phyloP scores from a whole-genome alignment of 2,797 vertebrate genomes.

The Manis crassicaudata region DNA sequence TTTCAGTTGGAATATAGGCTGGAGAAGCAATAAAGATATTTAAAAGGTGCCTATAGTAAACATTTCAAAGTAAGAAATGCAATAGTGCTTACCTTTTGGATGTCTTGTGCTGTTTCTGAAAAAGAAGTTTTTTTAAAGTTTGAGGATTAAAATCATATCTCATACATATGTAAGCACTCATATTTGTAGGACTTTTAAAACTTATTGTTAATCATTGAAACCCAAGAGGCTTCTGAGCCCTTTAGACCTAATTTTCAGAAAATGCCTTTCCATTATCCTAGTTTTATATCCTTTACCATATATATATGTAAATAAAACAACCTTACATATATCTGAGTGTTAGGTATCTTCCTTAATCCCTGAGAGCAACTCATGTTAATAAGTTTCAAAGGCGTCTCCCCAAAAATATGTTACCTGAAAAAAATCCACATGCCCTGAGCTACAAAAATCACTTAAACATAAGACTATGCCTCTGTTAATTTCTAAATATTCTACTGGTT shows the following conservation, averaged over 20 bases:
- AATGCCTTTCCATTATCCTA: neutral
- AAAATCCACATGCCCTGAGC: no score
- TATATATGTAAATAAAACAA: neutral
- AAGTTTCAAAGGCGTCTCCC: neutral
- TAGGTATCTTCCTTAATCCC: neutral
- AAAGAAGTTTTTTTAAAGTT: constrained; percentile 48
- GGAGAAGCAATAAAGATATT: neutral
- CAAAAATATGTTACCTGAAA: neutral
- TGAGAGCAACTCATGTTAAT: neutral
- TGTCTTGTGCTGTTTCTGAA: constrained; percentile 88
- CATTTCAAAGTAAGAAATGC: neutral
- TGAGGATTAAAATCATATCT: constrained; percentile 53
- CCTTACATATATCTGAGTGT: neutral
- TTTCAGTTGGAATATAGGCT: neutral
- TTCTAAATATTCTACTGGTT: neutral
- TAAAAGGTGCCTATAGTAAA: neutral
- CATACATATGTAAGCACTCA: neutral
- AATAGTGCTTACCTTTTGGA: constrained; percentile 87
- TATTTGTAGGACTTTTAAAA: constrained; percentile 2
- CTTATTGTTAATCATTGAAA: neutral
- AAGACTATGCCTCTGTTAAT: neutral
- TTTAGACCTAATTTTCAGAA: neutral
- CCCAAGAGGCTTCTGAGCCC: neutral
- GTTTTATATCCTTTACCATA: neutral
- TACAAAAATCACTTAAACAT: neutral